A percentile compares a stretch with the other conserved stretches of the same genome.
Evolutionary conservation across 2,113 vertebrate genomes (phyloP).

Genomic region (Lycaon pictus): DNA sequence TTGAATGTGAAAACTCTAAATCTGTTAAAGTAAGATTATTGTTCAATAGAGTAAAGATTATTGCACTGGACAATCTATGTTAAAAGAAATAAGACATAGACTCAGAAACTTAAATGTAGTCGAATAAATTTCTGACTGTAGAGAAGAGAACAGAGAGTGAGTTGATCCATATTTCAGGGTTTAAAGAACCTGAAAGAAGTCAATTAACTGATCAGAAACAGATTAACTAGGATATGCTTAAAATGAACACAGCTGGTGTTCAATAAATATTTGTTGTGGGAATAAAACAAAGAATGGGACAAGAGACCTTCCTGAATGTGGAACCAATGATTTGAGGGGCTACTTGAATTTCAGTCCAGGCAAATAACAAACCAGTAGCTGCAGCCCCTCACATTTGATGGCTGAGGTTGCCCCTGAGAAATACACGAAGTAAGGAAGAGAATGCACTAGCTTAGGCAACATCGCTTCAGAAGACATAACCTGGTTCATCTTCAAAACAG

Average conservation of each 20-base stretch:
- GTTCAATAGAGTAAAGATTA: neutral
- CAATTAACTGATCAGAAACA: slow-evolving; percentile 1
- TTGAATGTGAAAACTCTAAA: neutral
- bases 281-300: neutral
- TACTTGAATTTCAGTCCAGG: neutral
- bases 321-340: neutral
- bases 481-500: neutral
- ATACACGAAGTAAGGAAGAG: neutral
- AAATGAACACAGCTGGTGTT: neutral
- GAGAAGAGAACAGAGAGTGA: neutral
- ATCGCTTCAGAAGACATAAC: neutral
- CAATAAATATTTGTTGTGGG: neutral
- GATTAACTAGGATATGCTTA: neutral
- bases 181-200: neutral
- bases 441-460: neutral
- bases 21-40: slow-evolving; percentile 26
- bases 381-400: neutral
- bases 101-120: neutral
- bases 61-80: neutral
- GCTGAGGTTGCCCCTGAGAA: neutral
- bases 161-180: neutral
- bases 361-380: neutral
- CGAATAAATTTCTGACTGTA: neutral
- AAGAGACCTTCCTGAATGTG: neutral
- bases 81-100: neutral